Percentiles rank a stretch among this genome's conserved stretches.
phyloP scores from a whole-genome alignment of 2,888 invertebrate species.

The Andricus curvator region DNA sequence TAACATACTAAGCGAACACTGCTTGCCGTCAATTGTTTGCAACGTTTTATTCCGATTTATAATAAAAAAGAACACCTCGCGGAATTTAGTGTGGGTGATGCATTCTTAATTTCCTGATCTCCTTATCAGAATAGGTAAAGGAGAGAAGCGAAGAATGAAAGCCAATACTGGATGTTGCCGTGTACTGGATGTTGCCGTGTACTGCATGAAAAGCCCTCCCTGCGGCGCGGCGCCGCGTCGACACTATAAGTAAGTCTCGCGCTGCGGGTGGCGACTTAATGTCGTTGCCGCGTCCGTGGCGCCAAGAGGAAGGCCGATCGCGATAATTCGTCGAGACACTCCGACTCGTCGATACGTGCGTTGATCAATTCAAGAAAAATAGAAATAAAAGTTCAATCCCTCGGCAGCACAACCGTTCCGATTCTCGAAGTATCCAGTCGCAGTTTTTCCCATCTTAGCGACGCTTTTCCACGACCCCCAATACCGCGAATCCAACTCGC shows the following conservation, averaged over 20 bases:
- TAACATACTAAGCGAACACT: too few species aligned
- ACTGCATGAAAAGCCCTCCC: constrained; percentile 56
- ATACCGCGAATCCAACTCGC: background rate
- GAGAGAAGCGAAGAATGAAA: constrained; percentile 6
- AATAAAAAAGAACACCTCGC: background rate
- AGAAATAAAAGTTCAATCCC: constrained; percentile 14
- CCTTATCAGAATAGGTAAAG: background rate
- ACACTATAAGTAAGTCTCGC: constrained; percentile 76
- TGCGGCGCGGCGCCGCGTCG: constrained; percentile 67
- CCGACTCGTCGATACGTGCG: constrained; percentile 50
- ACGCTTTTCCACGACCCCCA: constrained; percentile 26
- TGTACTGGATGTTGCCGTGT: constrained; percentile 20
- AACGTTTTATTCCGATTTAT: too few species aligned
- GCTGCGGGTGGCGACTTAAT: constrained; percentile 74
- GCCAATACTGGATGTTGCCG: constrained; percentile 23
- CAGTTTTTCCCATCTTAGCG: constrained; percentile 2
- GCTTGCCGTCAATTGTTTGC: too few species aligned
- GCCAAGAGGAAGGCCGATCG: constrained; percentile 72
- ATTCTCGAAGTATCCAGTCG: constrained; percentile 25
- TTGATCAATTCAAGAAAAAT: constrained; percentile 41
- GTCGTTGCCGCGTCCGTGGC: constrained; percentile 76
- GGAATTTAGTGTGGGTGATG: background rate
- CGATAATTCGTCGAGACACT: constrained; percentile 51
- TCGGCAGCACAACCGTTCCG: constrained; percentile 9
- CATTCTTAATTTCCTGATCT: background rate